Conservation (phyloP, 2,888 invertebrate genomes). For the Ennomos fuscantarius region DNA sequence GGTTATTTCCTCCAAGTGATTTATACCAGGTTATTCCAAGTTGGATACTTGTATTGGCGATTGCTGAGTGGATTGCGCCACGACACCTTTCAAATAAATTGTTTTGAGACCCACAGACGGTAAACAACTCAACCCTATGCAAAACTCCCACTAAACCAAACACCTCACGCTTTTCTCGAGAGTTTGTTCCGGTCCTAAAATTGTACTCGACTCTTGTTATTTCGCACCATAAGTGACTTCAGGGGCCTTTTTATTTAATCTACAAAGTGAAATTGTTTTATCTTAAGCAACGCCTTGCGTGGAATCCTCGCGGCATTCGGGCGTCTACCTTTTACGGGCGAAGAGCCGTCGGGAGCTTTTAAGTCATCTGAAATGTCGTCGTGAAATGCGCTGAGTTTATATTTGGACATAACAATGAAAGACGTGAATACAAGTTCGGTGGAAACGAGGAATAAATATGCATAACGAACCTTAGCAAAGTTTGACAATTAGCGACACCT, state of each 20-base stretch:
- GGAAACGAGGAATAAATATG: slow-evolving; percentile 36
- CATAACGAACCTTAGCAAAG: slow-evolving; percentile 52
- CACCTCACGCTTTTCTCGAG: slow-evolving; percentile 69
- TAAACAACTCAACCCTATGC: slow-evolving; percentile 81
- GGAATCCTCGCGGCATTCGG: slow-evolving; percentile 30
- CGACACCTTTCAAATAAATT: slow-evolving; percentile 85
- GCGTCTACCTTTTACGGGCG: slow-evolving; percentile 28
- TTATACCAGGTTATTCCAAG: slow-evolving; percentile 70
- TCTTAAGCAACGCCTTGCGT: slow-evolving; percentile 46
- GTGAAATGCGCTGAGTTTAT: slow-evolving; percentile 28
- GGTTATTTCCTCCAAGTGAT: slow-evolving; percentile 73
- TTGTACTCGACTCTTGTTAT: slow-evolving; percentile 63
- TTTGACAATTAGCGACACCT: slow-evolving; percentile 65
- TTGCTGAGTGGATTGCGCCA: slow-evolving; percentile 79
- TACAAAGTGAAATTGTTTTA: slow-evolving; percentile 61
- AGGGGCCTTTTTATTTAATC: slow-evolving; percentile 66
- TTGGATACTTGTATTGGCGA: slow-evolving; percentile 67
- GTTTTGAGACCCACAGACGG: slow-evolving; percentile 76
- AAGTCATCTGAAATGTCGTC: slow-evolving; percentile 32
- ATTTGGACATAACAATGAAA: slow-evolving; percentile 31
- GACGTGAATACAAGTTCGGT: slow-evolving; percentile 25
- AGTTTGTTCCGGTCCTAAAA: slow-evolving; percentile 63
- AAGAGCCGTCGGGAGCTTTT: slow-evolving; percentile 33
- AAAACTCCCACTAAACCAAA: slow-evolving; percentile 72
- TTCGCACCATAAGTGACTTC: slow-evolving; percentile 59